Percentiles rank a stretch among this genome's conserved stretches.
phyloP scores from a whole-genome alignment of 2,888 invertebrate genomes.

The Pyralis farinalis region DNA sequence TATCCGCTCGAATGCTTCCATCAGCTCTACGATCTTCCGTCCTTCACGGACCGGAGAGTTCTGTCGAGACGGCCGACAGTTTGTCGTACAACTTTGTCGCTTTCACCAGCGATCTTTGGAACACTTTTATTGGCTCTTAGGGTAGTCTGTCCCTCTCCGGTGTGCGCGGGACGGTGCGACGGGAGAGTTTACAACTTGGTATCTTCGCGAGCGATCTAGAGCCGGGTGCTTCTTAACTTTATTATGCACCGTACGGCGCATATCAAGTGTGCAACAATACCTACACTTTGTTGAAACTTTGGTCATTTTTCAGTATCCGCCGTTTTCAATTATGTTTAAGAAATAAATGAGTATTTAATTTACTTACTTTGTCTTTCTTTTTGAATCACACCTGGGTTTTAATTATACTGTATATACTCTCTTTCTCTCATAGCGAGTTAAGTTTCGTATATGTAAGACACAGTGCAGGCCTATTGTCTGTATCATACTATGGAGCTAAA shows the following conservation, averaged over 20 bases:
- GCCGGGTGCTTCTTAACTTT: slow-evolving; percentile 20
- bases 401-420: too few species aligned
- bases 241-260: slow-evolving; percentile 22
- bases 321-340: too few species aligned
- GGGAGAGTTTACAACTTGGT: slow-evolving; percentile 18
- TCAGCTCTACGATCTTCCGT: too few species aligned
- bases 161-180: slow-evolving; percentile 5
- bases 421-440: too few species aligned
- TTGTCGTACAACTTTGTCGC: slow-evolving; percentile 6
- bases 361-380: too few species aligned
- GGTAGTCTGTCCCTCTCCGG: background rate
- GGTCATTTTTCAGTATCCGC: too few species aligned
- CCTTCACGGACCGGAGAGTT: background rate
- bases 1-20: too few species aligned
- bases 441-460: too few species aligned
- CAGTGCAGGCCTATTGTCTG: too few species aligned
- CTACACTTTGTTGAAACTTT: slow-evolving; percentile 13
- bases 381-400: too few species aligned
- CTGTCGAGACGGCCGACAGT: slow-evolving; percentile 3
- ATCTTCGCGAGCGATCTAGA: slow-evolving; percentile 24
- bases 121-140: background rate
- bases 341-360: too few species aligned
- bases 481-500: too few species aligned
- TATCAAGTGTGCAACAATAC: slow-evolving; percentile 25
- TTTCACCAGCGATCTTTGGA: background rate